These are phyloP conservation scores for Microvelia longipes DNA, from an alignment of 1,140 invertebrate genomes.

Conservation along the genomic window DNA sequence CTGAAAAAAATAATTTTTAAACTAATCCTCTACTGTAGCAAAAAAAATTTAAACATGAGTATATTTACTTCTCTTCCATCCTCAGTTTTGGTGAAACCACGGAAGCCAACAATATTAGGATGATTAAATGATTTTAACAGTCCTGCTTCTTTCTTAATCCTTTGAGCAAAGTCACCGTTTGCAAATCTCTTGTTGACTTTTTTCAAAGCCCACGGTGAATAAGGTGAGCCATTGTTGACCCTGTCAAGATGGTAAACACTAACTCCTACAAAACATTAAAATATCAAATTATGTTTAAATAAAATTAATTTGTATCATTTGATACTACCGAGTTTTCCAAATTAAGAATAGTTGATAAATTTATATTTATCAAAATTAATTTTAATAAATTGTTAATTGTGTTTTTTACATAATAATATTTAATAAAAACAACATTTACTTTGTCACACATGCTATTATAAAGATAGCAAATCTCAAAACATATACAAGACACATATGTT, in stretches of 20 bases:
- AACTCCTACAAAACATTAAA: slow-evolving; percentile 41
- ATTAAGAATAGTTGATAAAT: no score
- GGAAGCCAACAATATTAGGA: slow-evolving; percentile 69
- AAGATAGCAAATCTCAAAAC: no score
- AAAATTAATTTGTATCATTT: no score
- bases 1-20: no score
- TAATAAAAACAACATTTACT: background rate
- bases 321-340: no score
- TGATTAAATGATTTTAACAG: slow-evolving; percentile 52
- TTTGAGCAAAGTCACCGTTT: slow-evolving; percentile 30
- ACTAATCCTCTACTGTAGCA: no score
- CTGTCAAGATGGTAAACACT: slow-evolving; percentile 57
- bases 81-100: slow-evolving; percentile 43
- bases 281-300: slow-evolving; percentile 13
- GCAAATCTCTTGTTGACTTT: slow-evolving; percentile 37
- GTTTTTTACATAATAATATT: background rate
- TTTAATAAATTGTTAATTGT: slow-evolving; percentile 9
- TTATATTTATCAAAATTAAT: slow-evolving; percentile 9
- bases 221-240: slow-evolving; percentile 38
- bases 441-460: no score
- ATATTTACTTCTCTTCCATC: slow-evolving; percentile 34
- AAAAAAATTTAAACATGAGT: no score
- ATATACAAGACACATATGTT: no score
- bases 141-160: slow-evolving; percentile 53
- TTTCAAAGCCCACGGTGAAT: slow-evolving; percentile 72